Percentiles rank a stretch among this genome's conserved stretches.
Conservation (phyloP, 2,113 vertebrate genomes). For the Cinclus mexicanus region DNA sequence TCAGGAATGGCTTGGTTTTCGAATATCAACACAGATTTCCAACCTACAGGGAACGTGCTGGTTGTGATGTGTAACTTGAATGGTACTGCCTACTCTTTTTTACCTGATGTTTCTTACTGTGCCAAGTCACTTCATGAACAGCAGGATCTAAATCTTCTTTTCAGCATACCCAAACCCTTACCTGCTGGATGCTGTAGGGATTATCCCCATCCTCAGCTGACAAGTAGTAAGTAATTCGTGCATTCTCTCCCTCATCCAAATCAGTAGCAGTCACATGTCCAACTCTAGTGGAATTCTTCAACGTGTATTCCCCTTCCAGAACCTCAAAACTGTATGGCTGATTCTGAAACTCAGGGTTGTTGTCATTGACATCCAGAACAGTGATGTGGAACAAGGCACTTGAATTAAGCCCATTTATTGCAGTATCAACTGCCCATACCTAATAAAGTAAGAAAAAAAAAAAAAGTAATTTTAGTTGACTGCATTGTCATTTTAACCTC, state of each 20-base stretch:
- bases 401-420: conserved; percentile 56
- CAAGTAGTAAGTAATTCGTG: conserved; percentile 61
- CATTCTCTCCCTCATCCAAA: conserved; percentile 73
- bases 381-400: conserved; percentile 74
- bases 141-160: not conserved
- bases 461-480: not conserved
- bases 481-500: not conserved
- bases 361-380: conserved; percentile 81
- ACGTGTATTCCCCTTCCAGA: conserved; percentile 65
- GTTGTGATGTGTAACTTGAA: not conserved
- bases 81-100: not conserved
- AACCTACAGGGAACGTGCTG: fast-evolving
- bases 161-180: conserved; percentile 20
- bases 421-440: conserved; percentile 79
- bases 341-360: conserved; percentile 76
- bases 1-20: not conserved
- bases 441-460: conserved; percentile 25
- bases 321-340: conserved; percentile 55
- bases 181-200: conserved; percentile 69
- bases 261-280: conserved; percentile 65
- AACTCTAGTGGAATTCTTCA: not conserved
- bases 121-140: not conserved
- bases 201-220: conserved; percentile 49
- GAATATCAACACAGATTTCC: not conserved
- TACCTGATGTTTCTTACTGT: not conserved